Conservation (phyloP, 1,140 invertebrate species). For the Centruroides vittatus region DNA sequence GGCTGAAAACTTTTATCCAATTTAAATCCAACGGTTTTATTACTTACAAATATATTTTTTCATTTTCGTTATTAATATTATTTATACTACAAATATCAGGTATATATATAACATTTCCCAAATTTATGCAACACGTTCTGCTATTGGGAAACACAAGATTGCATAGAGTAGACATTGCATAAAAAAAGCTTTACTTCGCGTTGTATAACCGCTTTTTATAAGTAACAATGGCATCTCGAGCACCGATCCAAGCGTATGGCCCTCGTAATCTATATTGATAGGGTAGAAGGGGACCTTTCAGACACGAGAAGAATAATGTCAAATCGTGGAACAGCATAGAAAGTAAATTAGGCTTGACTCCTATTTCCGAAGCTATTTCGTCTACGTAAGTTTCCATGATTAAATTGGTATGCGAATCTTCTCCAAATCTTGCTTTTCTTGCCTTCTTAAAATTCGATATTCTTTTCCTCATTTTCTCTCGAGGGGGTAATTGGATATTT, state of each 20-base stretch:
- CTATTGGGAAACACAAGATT: too few relatives aligned
- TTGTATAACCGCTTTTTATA: constrained; percentile 7
- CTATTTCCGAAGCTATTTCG: constrained; percentile 26
- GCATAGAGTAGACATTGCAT: too few relatives aligned
- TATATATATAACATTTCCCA: too few relatives aligned
- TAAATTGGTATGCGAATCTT: constrained; percentile 30
- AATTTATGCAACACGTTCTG: too few relatives aligned
- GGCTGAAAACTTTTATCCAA: too few relatives aligned
- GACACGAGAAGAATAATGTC: constrained; percentile 20
- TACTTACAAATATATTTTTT: too few relatives aligned
- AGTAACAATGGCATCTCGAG: constrained; percentile 25
- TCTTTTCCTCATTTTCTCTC: constrained; percentile 25
- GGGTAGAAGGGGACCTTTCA: constrained; percentile 26
- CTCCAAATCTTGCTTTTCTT: constrained; percentile 22
- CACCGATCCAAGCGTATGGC: constrained; percentile 27
- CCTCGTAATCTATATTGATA: constrained; percentile 32
- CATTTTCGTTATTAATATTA: too few relatives aligned
- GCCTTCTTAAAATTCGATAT: constrained; percentile 21
- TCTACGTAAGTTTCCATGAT: constrained; percentile 29
- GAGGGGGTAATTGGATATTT: constrained; percentile 18
- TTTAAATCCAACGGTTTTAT: too few relatives aligned
- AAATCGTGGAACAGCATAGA: constrained; percentile 26
- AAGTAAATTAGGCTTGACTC: constrained; percentile 26
- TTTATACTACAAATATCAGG: too few relatives aligned
- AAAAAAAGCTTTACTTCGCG: not conserved